Evolutionary conservation across 2,888 invertebrate species (phyloP).

Genomic region (Fragum whitleyi): DNA sequence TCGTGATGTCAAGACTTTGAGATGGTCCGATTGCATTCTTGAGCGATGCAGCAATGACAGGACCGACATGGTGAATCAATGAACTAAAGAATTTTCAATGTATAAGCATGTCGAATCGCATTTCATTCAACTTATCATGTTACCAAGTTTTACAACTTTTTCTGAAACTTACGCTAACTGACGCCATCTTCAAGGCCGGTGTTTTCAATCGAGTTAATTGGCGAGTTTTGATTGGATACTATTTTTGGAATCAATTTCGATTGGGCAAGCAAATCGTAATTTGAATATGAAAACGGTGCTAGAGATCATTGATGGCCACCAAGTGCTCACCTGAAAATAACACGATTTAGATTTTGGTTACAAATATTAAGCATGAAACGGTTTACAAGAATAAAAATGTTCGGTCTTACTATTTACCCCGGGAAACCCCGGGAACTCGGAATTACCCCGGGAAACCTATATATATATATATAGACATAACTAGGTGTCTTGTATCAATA

Average conservation of each 20-base stretch:
- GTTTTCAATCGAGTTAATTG: slow-evolving; percentile 22
- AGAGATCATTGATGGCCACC: neutral
- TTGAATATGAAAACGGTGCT: slow-evolving; percentile 14
- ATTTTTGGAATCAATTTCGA: neutral
- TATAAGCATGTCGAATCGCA: neutral
- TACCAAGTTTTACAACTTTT: slow-evolving; percentile 19
- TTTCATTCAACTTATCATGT: neutral
- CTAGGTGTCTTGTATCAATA: no score
- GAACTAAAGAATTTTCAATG: neutral
- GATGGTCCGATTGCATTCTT: neutral
- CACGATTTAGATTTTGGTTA: no score
- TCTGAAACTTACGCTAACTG: slow-evolving; percentile 77
- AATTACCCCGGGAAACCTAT: no score
- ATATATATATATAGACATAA: no score
- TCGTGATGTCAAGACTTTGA: slow-evolving; percentile 4
- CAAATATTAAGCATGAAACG: no score
- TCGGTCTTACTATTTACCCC: no score
- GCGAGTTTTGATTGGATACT: slow-evolving; percentile 8
- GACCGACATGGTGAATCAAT: neutral
- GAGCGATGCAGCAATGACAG: neutral
- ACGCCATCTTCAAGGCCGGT: slow-evolving; percentile 76
- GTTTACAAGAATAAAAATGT: no score
- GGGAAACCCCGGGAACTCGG: no score
- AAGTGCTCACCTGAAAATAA: neutral
- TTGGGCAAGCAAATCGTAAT: slow-evolving; percentile 1